phyloP scores from a whole-genome alignment of 64 coral and sea anemone genomes.

The Montipora capricornis region DNA sequence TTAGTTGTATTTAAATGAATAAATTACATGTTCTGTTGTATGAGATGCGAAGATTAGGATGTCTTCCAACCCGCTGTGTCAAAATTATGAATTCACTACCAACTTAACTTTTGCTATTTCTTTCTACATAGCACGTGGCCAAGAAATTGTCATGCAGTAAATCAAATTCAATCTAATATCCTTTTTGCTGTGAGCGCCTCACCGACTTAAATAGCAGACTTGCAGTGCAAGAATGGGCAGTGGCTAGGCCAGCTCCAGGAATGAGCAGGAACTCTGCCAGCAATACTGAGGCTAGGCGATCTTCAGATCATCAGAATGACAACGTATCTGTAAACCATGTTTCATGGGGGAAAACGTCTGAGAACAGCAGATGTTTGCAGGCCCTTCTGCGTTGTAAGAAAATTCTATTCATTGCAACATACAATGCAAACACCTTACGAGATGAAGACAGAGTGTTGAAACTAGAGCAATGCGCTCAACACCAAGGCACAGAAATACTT shows the following conservation, averaged over 20 bases:
- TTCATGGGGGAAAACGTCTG: conserved; percentile 30
- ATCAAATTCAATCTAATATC: too few species aligned
- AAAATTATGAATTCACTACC: too few species aligned
- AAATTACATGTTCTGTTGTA: too few species aligned
- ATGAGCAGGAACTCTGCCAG: conserved; percentile 25
- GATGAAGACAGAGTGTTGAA: conserved; percentile 1
- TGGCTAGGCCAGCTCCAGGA: neutral
- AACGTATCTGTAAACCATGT: conserved; percentile 38
- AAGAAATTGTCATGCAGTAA: too few species aligned
- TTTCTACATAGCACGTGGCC: too few species aligned
- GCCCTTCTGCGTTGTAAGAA: conserved; percentile 51
- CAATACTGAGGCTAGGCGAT: conserved; percentile 33
- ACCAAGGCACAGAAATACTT: conserved; percentile 35
- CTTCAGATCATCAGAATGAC: conserved; percentile 49
- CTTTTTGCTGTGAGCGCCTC: too few species aligned
- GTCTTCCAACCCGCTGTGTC: too few species aligned
- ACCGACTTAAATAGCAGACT: too few species aligned
- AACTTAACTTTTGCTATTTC: too few species aligned
- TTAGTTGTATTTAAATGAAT: too few species aligned
- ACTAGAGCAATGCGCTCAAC: conserved; percentile 42
- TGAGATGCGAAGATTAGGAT: too few species aligned
- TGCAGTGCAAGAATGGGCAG: too few species aligned
- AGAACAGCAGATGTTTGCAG: conserved; percentile 46
- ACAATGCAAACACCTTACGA: neutral
- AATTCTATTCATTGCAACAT: conserved; percentile 51